A percentile compares a stretch with the other conserved stretches of the same genome.
Conservation (phyloP, 2,888 invertebrate genomes). For the Diaprepes abbreviatus region DNA sequence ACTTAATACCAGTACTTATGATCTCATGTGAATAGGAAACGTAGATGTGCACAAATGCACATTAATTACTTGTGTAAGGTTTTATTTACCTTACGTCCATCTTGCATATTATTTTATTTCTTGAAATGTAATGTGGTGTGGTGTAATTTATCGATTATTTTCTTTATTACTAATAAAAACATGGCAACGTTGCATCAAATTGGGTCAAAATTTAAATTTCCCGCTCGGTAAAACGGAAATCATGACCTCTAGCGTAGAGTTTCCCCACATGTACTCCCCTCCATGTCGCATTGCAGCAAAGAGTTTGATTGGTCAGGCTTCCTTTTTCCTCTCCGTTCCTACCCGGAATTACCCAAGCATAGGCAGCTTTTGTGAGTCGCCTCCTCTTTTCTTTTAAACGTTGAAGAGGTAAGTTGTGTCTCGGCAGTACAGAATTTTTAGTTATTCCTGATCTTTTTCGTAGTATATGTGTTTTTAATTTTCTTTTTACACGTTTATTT, state of each 20-base stretch:
- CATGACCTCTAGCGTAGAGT: conserved; percentile 4
- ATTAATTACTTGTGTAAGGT: no score
- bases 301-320: conserved; percentile 12
- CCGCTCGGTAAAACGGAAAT: conserved; percentile 14
- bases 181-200: conserved; percentile 20
- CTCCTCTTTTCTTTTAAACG: conserved; percentile 44
- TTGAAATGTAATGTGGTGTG: no score
- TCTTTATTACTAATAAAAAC: no score
- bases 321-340: not conserved
- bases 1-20: no score
- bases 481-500: not conserved
- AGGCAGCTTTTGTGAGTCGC: not conserved
- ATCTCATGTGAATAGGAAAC: no score
- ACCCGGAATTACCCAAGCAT: not conserved
- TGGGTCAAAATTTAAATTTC: conserved; percentile 7
- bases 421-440: not conserved
- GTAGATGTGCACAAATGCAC: no score
- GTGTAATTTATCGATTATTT: no score
- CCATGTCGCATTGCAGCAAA: conserved; percentile 29
- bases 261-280: conserved; percentile 14
- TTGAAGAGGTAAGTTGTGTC: conserved; percentile 44
- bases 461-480: not conserved
- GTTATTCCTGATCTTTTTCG: not conserved
- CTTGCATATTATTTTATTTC: no score
- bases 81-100: no score